Percentiles rank a stretch among this genome's conserved stretches.
These are phyloP conservation scores for Dioctria rufipes DNA, from an alignment of 2,888 invertebrate species.

Conservation along the genomic window DNA sequence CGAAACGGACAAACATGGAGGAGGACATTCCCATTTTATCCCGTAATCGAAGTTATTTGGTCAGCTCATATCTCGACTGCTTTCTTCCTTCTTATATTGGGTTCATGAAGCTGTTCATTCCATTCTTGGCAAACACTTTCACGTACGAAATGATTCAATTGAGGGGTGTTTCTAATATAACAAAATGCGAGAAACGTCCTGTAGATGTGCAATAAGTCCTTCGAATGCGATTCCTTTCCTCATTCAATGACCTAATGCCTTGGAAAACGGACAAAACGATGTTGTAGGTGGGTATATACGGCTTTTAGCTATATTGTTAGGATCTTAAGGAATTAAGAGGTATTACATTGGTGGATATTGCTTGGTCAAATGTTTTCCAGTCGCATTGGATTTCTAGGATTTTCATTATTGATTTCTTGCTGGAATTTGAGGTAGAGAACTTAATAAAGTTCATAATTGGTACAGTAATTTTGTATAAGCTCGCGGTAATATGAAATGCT, in stretches of 20 bases:
- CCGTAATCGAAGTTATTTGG: conserved; percentile 51
- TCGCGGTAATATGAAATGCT: too few species aligned
- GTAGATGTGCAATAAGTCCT: conserved; percentile 58
- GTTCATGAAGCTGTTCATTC: conserved; percentile 47
- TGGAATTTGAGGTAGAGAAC: background rate
- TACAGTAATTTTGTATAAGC: too few species aligned
- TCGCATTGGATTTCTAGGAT: background rate
- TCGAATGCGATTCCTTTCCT: conserved; percentile 54
- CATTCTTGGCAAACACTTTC: conserved; percentile 52
- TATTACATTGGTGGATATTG: conserved; percentile 40
- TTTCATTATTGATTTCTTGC: conserved; percentile 30
- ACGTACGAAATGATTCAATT: conserved; percentile 54
- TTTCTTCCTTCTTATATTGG: conserved; percentile 14
- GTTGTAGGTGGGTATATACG: conserved; percentile 36
- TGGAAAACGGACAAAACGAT: conserved; percentile 47
- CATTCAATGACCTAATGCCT: conserved; percentile 55
- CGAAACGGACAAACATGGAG: conserved; percentile 20
- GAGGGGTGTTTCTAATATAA: conserved; percentile 52
- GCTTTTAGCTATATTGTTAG: conserved; percentile 22
- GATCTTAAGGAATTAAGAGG: conserved; percentile 37
- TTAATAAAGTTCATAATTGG: too few species aligned
- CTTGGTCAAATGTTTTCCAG: conserved; percentile 25
- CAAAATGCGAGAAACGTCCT: conserved; percentile 47
- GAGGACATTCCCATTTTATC: conserved; percentile 31
- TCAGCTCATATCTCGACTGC: conserved; percentile 25